Evolutionary conservation across 2,888 invertebrate species (phyloP).

Genomic region (Halictus quadricinctus): DNA sequence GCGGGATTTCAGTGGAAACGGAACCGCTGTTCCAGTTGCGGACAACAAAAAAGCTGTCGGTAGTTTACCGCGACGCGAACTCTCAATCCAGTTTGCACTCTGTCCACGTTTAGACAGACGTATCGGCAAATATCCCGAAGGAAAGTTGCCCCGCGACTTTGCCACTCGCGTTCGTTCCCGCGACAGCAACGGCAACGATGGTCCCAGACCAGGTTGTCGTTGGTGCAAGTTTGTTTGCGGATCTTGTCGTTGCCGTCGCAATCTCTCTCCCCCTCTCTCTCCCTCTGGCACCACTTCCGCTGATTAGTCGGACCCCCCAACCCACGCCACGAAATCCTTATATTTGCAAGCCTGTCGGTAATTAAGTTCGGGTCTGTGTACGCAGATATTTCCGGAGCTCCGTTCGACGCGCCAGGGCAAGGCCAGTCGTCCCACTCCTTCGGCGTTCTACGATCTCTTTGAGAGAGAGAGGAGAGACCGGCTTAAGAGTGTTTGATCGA

Average conservation of each 20-base stretch:
- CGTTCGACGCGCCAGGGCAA: background rate
- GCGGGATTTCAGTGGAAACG: constrained; percentile 3
- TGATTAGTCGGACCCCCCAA: background rate
- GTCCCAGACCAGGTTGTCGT: background rate
- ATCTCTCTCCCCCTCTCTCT: background rate
- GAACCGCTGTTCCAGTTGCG: background rate
- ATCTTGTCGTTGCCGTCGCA: background rate
- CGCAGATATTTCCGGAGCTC: background rate
- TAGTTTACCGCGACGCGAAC: constrained; percentile 14
- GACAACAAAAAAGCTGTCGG: background rate
- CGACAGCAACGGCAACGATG: background rate
- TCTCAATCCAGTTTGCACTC: constrained; percentile 30
- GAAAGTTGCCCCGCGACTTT: background rate
- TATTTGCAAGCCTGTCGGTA: constrained; percentile 25
- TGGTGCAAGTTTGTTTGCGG: background rate
- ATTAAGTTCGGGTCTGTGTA: constrained; percentile 12
- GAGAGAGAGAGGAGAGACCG: background rate
- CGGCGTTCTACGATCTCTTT: background rate
- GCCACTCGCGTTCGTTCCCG: background rate
- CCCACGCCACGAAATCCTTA: constrained; percentile 15
- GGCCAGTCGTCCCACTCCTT: background rate
- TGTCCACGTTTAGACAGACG: background rate
- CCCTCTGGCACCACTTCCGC: background rate
- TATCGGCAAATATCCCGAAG: constrained; percentile 31
- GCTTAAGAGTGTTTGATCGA: constrained; percentile 12